Evolutionary conservation across 2,888 invertebrate genomes (phyloP), one percentile per base, ranked within the genome.

Genomic region (Psylliodes chrysocephalus): DNA sequence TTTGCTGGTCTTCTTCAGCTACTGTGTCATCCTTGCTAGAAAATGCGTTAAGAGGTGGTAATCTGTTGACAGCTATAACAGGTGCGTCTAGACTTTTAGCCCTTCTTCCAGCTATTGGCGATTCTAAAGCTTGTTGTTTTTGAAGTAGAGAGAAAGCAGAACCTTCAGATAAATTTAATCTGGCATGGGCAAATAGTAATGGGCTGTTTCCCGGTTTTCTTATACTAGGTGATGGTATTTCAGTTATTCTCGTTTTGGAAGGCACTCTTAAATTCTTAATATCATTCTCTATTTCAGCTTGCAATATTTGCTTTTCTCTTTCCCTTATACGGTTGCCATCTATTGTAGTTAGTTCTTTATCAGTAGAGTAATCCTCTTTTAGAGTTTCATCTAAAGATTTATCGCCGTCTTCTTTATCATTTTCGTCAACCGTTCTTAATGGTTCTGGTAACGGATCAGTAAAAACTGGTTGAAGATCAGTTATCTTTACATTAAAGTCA

Each of bases 1-100:
- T 84, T 14, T 84, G 75, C 78, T 90, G 90, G 69, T 92, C 91
- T 63, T 88, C 87, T 73, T 89, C 88, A 71, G 90, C 94, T 0
- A 94, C 90, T 0, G 94, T 94, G 78, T 94, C 94, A 78, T 94
- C 94, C 82, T 94, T 94, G 18, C 93, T 93, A 1, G 94, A 94
- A 79, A 94, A 93, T 0, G 94, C 92, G 81, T 93, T 92, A 81
- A 92, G 89, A 5, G 93, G 90, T 12, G 94, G 94, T 40, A 94
- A 81, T 75, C 90, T 86, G 79, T 90, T 91, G 25, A 94, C 82
- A 15, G 93, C 90, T 75, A 94, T 92, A 17, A 94, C 90, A 0
- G 94, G 92, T 1, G 93, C 91, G 75, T 94, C 94, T 69, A 94
- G 84, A 63, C 94, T 94, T 82, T 94, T 93, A 0, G 94, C 91